Base-by-base conservation (phyloP, 2,113 vertebrate species). In the Cynopterus brachyotis region DNA sequence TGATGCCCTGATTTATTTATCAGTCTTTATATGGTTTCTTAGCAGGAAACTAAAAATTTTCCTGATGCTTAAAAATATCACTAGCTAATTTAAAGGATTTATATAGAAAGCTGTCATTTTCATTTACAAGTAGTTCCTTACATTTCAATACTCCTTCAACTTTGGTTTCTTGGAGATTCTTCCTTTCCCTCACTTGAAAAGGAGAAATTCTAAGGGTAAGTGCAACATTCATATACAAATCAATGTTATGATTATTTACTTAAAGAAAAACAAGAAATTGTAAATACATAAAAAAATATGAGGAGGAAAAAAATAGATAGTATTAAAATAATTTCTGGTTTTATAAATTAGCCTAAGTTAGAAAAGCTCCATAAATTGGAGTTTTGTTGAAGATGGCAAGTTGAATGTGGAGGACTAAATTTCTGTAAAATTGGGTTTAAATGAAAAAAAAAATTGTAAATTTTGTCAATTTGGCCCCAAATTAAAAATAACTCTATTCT, bases 401-500 rank as follows among this genome's bases (percentile, higher is more conserved):
- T 20, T 53, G 28, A 42, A 26, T 78, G 67, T 28, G 6, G 24
- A 83, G 7, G 12, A 93, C 85, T 90, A 67, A 82, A 94, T 70
- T 83, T 45, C 79, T 76, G n/a, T 75, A 5, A 62, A 57, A 89
- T 76, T 92, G 12, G 40, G 82, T 92, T 91, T 78, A 45, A 89
- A 20, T 60, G 11, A 55, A 64, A 76, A 85, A 67, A 70, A 62
- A 53, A 93, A 50, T 92, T 91, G 22, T 95, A 93, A 91, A 95
- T 95, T 85, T 93, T 85, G 15, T 75, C 78, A 95, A 47, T 69
- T 96, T 95, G 81, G 28, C 32, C 95, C 3, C 42, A 86, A 17
- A 64, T 69, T 60, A 79, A 96, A 96, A 86, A 95, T 88, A 67
- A 81, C 47, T 94, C 57, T 59, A 76, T 84, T 97, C 60, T 91